Evolutionary conservation across 2,113 vertebrate genomes (phyloP).

Genomic region (Acrocephalus arundinaceus): DNA sequence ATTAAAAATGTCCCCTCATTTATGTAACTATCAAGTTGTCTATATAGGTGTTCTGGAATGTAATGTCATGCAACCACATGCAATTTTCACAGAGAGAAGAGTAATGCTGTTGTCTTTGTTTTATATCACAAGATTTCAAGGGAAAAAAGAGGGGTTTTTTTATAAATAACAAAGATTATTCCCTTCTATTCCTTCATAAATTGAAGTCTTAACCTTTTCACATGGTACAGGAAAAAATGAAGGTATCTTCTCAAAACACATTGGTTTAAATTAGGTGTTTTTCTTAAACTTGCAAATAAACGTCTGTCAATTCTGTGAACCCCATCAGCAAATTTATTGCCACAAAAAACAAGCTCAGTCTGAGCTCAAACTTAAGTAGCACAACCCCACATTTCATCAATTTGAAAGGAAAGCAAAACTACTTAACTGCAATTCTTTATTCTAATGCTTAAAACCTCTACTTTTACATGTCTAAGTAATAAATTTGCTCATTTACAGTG

Average conservation of each 20-base stretch:
- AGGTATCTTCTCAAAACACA: neutral
- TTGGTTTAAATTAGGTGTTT: neutral
- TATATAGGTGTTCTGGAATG: neutral
- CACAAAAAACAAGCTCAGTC: neutral
- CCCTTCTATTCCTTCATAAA: neutral
- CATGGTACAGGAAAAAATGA: neutral
- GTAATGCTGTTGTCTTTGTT: neutral
- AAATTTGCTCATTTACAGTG: neutral
- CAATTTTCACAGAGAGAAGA: neutral
- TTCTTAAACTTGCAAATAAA: neutral
- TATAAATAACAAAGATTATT: neutral
- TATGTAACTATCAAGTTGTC: neutral
- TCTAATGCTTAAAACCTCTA: neutral
- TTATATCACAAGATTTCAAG: neutral
- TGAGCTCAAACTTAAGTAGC: neutral
- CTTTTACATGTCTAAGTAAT: neutral
- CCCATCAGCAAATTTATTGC: neutral
- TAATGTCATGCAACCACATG: neutral
- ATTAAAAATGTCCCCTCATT: neutral
- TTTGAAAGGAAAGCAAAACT: neutral
- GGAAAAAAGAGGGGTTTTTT: neutral
- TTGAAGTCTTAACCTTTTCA: neutral
- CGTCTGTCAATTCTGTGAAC: neutral
- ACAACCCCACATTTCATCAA: neutral
- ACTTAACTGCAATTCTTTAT: neutral